These are phyloP conservation scores for Platycercus adscitus DNA, from an alignment of 2,113 vertebrate species.

Conservation along the genomic window DNA sequence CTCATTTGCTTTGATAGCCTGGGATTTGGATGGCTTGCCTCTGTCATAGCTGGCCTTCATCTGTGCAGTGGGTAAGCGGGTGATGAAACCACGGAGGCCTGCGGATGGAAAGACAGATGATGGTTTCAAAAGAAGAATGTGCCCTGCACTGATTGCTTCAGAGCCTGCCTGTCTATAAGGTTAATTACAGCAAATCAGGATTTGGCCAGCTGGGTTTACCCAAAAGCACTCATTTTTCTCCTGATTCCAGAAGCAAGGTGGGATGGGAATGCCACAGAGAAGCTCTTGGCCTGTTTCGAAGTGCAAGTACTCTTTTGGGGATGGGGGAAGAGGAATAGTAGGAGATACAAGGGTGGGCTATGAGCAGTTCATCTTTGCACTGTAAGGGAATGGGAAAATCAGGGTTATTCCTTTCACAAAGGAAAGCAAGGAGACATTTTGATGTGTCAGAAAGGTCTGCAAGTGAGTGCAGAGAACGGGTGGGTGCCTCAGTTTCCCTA, in stretches of 20 bases:
- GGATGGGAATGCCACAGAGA: neutral
- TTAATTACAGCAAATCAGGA: neutral
- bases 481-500: neutral
- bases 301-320: neutral
- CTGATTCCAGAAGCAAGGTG: neutral
- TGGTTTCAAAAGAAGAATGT: neutral
- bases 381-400: neutral
- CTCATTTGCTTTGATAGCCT: neutral
- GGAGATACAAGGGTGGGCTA: neutral
- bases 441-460: neutral
- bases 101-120: neutral
- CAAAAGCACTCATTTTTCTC: neutral
- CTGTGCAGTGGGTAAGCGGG: neutral
- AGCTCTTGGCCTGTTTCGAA: neutral
- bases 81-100: neutral
- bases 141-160: neutral
- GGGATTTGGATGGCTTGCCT: neutral
- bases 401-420: neutral
- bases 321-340: too few species aligned
- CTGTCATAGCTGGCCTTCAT: constrained; percentile 10
- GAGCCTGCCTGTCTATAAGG: neutral
- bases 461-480: neutral
- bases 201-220: neutral
- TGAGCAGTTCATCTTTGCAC: neutral
- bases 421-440: neutral